Percentiles rank a stretch among this genome's conserved stretches.
Evolutionary conservation across 2,113 vertebrate genomes (phyloP).

Genomic region (Hoplias malabaricus): DNA sequence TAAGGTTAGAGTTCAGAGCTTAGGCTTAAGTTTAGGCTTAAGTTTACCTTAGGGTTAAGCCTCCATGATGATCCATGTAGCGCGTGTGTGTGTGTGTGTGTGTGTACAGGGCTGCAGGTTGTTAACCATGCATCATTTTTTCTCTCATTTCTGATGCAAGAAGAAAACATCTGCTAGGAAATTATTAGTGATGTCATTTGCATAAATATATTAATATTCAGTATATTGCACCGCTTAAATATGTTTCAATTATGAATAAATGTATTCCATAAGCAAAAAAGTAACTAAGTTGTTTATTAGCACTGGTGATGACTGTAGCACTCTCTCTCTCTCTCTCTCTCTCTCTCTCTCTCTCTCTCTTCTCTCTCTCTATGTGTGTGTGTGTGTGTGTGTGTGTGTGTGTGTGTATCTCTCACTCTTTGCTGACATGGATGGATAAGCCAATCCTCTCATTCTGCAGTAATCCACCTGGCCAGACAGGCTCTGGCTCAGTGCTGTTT

Average conservation of each 20-base stretch:
- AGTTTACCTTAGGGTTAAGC: too few relatives aligned
- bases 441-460: conserved; percentile 60
- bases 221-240: too few relatives aligned
- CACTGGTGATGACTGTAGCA: not conserved
- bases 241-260: too few relatives aligned
- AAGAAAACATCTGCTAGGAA: not conserved
- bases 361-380: conserved; percentile 3
- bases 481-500: conserved; percentile 52
- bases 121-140: not conserved
- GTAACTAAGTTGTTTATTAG: not conserved
- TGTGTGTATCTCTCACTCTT: not conserved
- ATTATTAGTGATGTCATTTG: not conserved
- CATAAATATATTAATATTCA: not conserved
- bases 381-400: not conserved
- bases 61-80: too few relatives aligned
- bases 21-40: too few relatives aligned
- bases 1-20: too few relatives aligned
- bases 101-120: conserved; percentile 16
- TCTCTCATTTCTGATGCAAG: not conserved
- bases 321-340: not conserved
- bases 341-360: not conserved
- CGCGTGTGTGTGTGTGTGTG: conserved; percentile 9
- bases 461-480: conserved; percentile 60
- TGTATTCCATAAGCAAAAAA: too few relatives aligned
- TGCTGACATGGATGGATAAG: conserved; percentile 60